Base-by-base conservation (phyloP, 2,888 invertebrate species). In the Graphium colonna region DNA sequence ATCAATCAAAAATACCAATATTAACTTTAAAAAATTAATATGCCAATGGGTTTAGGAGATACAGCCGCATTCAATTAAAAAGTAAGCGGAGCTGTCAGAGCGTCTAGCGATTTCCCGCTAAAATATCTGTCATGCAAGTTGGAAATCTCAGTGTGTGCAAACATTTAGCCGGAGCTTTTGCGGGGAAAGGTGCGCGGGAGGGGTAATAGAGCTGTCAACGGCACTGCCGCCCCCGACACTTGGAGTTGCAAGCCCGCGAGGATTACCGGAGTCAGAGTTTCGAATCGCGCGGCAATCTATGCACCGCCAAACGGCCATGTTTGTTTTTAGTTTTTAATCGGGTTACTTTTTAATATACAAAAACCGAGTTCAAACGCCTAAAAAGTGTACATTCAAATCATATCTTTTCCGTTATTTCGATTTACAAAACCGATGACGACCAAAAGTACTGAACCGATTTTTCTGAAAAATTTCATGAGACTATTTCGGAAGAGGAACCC, bases 191-290 rank as follows among this genome's bases (percentile, higher is more conserved):
- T 40, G 39, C 44, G 62, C 55, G 61, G 63, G 54, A 51, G 59
- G 59, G 60, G 68, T 77, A 75, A 77, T 75, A 66, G 78, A 73
- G 58, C 66, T 75, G 78, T 75, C 77, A 71, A 16, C 39, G 21
- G 57, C 75, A 74, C 58, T 51, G 60, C 28, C 58, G 55, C 52
- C 13, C 50, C 38, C 53, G 58, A 60, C 58, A 56, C 56, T 57
- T 54, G 55, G 57, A 42, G 48, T 43, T 47, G 56, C 54, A 62
- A 56, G 57, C 57, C 51, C 60, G 57, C 58, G 58, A 58, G 61
- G 60, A 58, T 59, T 60, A 59, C 60, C 60, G 62, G 60, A 60
- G 31, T 10, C 31, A 31, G 31, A 9, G 31, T 9, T 9, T 31
- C 31, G 31, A 45, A 40, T 15, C 45, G 26, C 46, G 26, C 42